Conservation (phyloP, 1,140 invertebrate genomes). For the Homalodisca vitripennis region DNA sequence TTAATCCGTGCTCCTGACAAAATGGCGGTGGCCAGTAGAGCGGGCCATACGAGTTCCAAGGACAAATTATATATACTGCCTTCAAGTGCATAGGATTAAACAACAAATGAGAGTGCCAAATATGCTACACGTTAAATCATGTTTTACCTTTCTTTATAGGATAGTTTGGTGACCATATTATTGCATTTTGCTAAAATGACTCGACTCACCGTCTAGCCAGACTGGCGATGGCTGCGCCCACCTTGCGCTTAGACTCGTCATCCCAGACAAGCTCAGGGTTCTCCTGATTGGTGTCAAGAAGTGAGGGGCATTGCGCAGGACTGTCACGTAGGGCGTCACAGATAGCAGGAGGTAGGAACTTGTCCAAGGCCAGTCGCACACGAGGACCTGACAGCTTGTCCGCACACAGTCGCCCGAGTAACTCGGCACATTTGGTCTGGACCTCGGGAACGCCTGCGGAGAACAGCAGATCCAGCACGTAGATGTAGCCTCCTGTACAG, state of each 20-base stretch:
- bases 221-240: slow-evolving; percentile 60
- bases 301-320: slow-evolving; percentile 78
- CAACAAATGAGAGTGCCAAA: no score
- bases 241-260: slow-evolving; percentile 69
- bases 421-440: slow-evolving; percentile 84
- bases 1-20: no score
- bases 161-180: no score
- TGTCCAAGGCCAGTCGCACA: slow-evolving; percentile 66
- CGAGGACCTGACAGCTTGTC: slow-evolving; percentile 96
- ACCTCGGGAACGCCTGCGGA: slow-evolving; percentile 78
- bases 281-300: slow-evolving; percentile 94
- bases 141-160: no score
- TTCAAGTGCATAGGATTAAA: no score
- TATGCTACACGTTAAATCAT: no score
- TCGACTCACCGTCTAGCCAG: slow-evolving; percentile 74
- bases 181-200: no score
- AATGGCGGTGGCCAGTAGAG: no score
- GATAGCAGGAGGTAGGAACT: slow-evolving; percentile 78
- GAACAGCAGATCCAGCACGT: slow-evolving; percentile 83
- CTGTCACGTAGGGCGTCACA: slow-evolving; percentile 82
- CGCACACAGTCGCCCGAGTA: slow-evolving; percentile 89
- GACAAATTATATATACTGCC: no score
- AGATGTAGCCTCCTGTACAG: slow-evolving; percentile 38
- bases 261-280: slow-evolving; percentile 99
- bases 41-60: no score